A percentile compares a stretch with the other conserved stretches of the same genome.
Evolutionary conservation across 2,113 vertebrate species (phyloP).

Genomic region (Hystrix brachyura): DNA sequence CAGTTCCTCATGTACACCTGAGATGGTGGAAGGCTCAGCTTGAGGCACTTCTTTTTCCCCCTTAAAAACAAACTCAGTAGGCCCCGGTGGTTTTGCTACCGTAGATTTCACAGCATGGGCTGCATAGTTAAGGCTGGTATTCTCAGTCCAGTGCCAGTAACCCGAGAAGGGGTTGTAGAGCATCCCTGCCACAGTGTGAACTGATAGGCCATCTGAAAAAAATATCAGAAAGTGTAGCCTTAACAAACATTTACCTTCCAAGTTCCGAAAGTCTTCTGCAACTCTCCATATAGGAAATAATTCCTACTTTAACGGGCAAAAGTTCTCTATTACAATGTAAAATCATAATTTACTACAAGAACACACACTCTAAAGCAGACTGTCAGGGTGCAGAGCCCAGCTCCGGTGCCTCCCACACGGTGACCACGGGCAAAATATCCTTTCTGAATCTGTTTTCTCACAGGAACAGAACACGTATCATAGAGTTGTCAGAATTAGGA

Average conservation of each 20-base stretch:
- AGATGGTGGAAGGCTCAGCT: constrained; percentile 42
- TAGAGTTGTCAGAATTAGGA: neutral
- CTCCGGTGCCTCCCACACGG: neutral
- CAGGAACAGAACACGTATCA: neutral
- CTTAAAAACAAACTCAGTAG: constrained; percentile 41
- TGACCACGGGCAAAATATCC: neutral
- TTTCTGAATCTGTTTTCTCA: constrained; percentile 22
- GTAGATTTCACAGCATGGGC: constrained; percentile 92
- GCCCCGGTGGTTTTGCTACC: neutral
- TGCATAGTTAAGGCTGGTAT: constrained; percentile 94
- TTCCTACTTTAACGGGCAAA: neutral
- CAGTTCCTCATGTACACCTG: neutral
- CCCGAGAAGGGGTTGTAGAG: constrained; percentile 93
- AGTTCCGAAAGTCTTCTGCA: neutral
- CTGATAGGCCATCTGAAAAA: constrained; percentile 92
- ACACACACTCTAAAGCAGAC: neutral
- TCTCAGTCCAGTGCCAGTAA: constrained; percentile 93
- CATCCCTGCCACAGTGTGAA: constrained; percentile 94
- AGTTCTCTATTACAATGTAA: neutral
- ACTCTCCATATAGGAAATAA: neutral
- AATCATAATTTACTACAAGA: neutral
- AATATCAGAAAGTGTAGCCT: constrained; percentile 24
- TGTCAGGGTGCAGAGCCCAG: neutral
- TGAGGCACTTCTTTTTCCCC: neutral
- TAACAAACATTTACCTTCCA: constrained; percentile 17